These are phyloP conservation scores for Aquatica leii DNA, from an alignment of 2,888 invertebrate species.

Conservation along the genomic window DNA sequence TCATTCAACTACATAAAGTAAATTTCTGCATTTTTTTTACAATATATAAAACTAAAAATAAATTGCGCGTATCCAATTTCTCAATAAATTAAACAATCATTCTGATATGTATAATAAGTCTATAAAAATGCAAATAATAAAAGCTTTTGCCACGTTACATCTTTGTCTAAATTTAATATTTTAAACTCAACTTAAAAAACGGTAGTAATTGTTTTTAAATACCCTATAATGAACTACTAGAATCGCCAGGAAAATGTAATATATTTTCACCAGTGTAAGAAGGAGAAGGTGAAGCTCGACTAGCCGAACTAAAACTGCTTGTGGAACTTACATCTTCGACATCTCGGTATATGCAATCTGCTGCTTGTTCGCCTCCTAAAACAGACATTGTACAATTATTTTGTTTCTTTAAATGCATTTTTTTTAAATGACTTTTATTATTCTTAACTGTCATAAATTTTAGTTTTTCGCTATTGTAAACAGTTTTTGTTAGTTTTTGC, in stretches of 20 bases:
- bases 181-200: background rate
- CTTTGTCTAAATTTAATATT: background rate
- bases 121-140: background rate
- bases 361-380: conserved; percentile 68
- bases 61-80: no score
- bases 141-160: background rate
- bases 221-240: conserved; percentile 72
- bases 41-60: no score
- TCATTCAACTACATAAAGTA: no score
- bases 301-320: conserved; percentile 85
- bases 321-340: conserved; percentile 79
- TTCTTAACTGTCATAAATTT: no score
- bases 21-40: no score
- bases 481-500: no score
- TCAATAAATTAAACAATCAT: no score
- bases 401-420: no score
- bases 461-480: no score
- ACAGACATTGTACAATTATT: no score
- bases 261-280: conserved; percentile 78
- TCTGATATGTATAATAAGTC: background rate
- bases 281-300: conserved; percentile 81
- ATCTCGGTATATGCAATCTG: conserved; percentile 65
- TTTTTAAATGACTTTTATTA: no score
- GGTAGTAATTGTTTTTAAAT: no score
- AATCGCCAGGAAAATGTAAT: conserved; percentile 82